phyloP scores from a whole-genome alignment of 2,797 vertebrate genomes.

The Gorsachius magnificus region DNA sequence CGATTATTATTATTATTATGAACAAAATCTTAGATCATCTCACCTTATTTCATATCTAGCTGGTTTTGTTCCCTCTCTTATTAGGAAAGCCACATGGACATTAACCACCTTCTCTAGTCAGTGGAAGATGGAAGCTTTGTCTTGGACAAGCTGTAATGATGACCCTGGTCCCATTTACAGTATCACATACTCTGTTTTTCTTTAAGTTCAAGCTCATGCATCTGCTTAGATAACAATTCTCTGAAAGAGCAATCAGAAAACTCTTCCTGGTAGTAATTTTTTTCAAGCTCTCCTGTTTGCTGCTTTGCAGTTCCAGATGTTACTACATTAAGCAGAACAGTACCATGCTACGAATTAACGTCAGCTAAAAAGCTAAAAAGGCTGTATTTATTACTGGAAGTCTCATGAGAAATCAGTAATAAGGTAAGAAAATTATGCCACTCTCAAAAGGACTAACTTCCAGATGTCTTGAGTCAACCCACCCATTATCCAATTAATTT shows the following conservation, averaged over 20 bases:
- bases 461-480: not conserved
- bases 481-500: not conserved
- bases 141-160: not conserved
- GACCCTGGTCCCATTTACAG: not conserved
- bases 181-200: not conserved
- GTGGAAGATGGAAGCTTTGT: not conserved
- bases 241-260: not conserved
- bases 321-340: not conserved
- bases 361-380: not conserved
- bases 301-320: not conserved
- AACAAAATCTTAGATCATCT: not conserved
- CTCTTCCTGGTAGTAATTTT: not conserved
- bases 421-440: not conserved
- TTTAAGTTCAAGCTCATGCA: not conserved
- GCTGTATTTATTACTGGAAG: constrained; percentile 17
- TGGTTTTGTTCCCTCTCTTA: not conserved
- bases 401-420: not conserved
- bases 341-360: not conserved
- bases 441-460: not conserved
- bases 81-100: not conserved
- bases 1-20: not conserved
- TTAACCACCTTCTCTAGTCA: not conserved
- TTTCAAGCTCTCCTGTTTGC: not conserved
- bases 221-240: not conserved
- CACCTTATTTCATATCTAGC: not conserved